Percentiles rank a stretch among this genome's conserved stretches.
These are phyloP conservation scores for Amblyornis subalaris DNA, from an alignment of 2,113 vertebrate genomes.

Conservation along the genomic window DNA sequence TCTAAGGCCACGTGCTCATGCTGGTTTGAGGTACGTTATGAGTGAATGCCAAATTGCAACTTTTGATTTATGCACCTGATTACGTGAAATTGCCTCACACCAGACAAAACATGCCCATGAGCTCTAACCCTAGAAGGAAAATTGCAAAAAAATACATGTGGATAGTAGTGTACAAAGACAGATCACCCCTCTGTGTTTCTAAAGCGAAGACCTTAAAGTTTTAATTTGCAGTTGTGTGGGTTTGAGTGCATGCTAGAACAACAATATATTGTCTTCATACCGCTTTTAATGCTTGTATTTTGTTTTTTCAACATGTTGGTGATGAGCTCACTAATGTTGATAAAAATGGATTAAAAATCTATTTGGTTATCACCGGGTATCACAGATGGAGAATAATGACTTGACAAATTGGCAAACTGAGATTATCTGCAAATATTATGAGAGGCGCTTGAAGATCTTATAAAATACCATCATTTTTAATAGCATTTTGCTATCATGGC, in stretches of 20 bases:
- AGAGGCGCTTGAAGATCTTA: background rate
- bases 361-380: background rate
- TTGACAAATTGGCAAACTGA: conserved; percentile 24
- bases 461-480: conserved; percentile 30
- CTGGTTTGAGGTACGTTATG: background rate
- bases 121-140: background rate
- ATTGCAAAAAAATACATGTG: background rate
- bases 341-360: background rate
- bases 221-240: background rate
- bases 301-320: background rate
- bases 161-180: background rate
- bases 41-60: background rate
- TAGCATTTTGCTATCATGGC: background rate
- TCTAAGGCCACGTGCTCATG: background rate
- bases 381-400: conserved; percentile 24
- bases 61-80: background rate
- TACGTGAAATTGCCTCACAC: background rate
- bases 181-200: background rate
- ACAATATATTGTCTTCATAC: background rate
- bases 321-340: background rate
- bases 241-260: background rate
- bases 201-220: background rate
- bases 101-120: background rate
- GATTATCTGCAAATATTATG: conserved; percentile 40
- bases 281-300: background rate